Evolutionary conservation across 2,888 invertebrate genomes (phyloP), one percentile per base, ranked within the genome.

Genomic region (Auanema sp.): DNA sequence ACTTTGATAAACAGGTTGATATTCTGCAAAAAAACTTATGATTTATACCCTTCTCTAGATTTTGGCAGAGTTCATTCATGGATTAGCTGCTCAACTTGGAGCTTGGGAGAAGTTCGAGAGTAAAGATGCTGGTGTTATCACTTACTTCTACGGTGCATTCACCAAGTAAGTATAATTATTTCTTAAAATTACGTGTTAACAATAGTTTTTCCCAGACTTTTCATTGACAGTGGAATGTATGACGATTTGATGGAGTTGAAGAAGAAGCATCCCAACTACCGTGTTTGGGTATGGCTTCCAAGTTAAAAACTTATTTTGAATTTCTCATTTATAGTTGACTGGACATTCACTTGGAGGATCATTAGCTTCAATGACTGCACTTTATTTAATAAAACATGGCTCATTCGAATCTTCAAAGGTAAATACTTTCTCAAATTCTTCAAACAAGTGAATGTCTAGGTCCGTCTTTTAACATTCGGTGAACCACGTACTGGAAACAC

Each of bases 401-500:
- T 58, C 70, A n/a, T 72, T 78, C 62, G 74, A 78, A 25, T 54
- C 72, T 2, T 75, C 78, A 43, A 76, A 72, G 54, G 73, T 81
- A 44, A 21, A 16, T n/a, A n/a, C n/a, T n/a, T n/a, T n/a, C n/a
- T n/a, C n/a, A n/a, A n/a, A n/a, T n/a, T n/a, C n/a, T n/a, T n/a
- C n/a, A n/a, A n/a, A 23, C 47, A 47, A 47, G 8, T 11, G 47
- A 8, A 16, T 47, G 47, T 21, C 16, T 18, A 67, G 67, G 49
- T 69, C 10, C 65, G 68, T 52, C 42, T 79, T 47, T 75, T 82
- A 21, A 82, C 82, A n/a, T 82, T 80, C 58, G 82, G 82, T 6
- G 82, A 82, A 61, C 82, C 82, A n/a, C 64, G 82, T 18, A 83
- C 82, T n/a, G 81, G 82, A 51, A 82, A 82, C 58, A 76, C 77